Evolutionary conservation across 2,888 invertebrate species (phyloP), one percentile per base, ranked within the genome.

Genomic region (Campaea margaritaria): DNA sequence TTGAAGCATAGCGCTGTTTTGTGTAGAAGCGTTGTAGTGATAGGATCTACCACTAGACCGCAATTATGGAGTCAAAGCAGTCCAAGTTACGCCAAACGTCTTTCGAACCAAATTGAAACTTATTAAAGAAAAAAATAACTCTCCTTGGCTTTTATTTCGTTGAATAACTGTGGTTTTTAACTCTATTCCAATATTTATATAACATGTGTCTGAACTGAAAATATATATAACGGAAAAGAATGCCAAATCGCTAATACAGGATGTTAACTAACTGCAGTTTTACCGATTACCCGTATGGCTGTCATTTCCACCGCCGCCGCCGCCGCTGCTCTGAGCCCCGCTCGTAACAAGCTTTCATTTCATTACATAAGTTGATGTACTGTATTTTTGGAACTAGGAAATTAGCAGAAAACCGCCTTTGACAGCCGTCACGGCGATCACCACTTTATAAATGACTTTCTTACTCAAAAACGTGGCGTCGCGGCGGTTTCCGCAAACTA

Each of bases 301-400:
- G 3, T 38, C n/a, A 21, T 48, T 48, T 34, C 31, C 34, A 15
- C 15, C 7, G 42, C 13, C 39, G 39, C 3, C 0, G n/a, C n/a
- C n/a, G n/a, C n/a, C n/a, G n/a, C 7, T 11, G 47, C 48, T 38
- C 38, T 48, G 38, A 5, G 10, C 21, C 15, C 14, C 31, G 31
- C 31, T 7, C 31, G 31, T 9, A 31, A 10, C 10, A 21, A 15
- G 31, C 53, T 42, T 46, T 51, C 41, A 31, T 45, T 41, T 31
- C n/a, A 39, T 53, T 55, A 47, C 36, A 48, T 48, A 53, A 58
- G 13, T 51, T 41, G 52, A 47, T 47, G 31, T 38, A 9, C 43
- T 31, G 14, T 59, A 50, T 65, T 69, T 65, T 43, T 55, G 68
- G 54, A 65, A 63, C 61, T 45, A 64, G 68, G 63, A 67, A 67